A percentile compares a stretch with the other conserved stretches of the same genome.
These are phyloP conservation scores for Boleophthalmus pectinirostris DNA, from an alignment of 2,113 vertebrate species.

Conservation along the genomic window DNA sequence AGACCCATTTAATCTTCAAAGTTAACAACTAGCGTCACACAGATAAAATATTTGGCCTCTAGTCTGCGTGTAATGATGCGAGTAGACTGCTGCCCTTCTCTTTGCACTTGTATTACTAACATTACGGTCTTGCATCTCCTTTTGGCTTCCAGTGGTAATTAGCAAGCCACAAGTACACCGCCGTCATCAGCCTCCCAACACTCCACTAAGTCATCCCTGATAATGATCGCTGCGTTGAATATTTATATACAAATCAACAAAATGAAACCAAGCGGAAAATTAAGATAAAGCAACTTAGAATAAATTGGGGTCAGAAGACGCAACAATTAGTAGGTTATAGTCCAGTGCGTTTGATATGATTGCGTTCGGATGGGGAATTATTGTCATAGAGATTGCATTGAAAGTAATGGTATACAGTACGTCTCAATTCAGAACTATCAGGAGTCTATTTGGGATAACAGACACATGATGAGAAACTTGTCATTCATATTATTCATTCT, in stretches of 20 bases:
- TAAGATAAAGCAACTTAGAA: conserved; percentile 97
- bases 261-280: conserved; percentile 99
- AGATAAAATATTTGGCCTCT: conserved; percentile 68
- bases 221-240: conserved; percentile 89
- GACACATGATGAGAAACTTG: conserved; percentile 52
- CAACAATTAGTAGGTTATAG: conserved; percentile 97
- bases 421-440: conserved; percentile 34
- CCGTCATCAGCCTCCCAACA: conserved; percentile 48
- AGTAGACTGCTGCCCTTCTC: conserved; percentile 68
- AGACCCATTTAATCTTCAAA: conserved; percentile 48
- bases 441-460: conserved; percentile 31
- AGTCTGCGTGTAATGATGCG: conserved; percentile 75
- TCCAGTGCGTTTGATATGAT: conserved; percentile 88
- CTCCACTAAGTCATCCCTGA: conserved; percentile 85
- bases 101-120: conserved; percentile 64
- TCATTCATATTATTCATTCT: conserved; percentile 46
- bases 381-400: conserved; percentile 61
- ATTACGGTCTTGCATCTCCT: conserved; percentile 64
- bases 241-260: conserved; percentile 97
- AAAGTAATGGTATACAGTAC: conserved; percentile 13
- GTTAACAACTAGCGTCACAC: conserved; percentile 57
- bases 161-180: conserved; percentile 55
- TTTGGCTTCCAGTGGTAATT: conserved; percentile 68
- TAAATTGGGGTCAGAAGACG: conserved; percentile 98
- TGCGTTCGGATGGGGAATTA: conserved; percentile 72